Percentiles rank a stretch among this genome's conserved stretches.
These are phyloP conservation scores for Bacillus rossius DNA, from an alignment of 1,140 invertebrate species.

Conservation along the genomic window DNA sequence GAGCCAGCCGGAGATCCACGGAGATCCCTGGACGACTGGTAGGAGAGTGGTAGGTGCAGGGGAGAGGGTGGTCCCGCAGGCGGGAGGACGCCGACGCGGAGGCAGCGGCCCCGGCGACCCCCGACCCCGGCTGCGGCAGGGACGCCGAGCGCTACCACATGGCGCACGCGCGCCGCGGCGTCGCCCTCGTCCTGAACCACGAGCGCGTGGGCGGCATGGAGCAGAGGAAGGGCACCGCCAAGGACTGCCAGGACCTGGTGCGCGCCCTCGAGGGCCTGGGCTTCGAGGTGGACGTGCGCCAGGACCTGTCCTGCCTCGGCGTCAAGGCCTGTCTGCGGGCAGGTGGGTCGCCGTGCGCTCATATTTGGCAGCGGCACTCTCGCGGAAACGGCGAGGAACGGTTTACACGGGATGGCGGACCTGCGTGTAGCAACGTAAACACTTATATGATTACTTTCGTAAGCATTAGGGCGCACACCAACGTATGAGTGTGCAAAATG, in stretches of 20 bases:
- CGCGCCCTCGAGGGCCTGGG: not conserved
- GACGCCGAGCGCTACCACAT: conserved; percentile 8
- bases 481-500: too few species aligned
- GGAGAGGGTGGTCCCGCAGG: too few species aligned
- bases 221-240: not conserved
- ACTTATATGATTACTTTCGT: too few species aligned
- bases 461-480: too few species aligned
- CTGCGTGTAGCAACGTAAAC: too few species aligned
- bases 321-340: not conserved
- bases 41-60: too few species aligned
- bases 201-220: not conserved
- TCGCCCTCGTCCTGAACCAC: conserved; percentile 12
- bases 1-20: too few species aligned
- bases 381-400: too few species aligned
- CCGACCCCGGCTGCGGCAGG: not conserved
- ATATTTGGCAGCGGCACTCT: too few species aligned
- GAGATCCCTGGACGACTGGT: too few species aligned
- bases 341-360: not conserved
- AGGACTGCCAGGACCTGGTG: not conserved
- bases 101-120: not conserved
- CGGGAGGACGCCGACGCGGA: too few species aligned
- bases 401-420: too few species aligned
- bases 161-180: not conserved
- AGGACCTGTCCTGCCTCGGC: not conserved
- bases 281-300: not conserved